Conservation (phyloP, 2,113 vertebrate genomes). For the Thermophis baileyi region DNA sequence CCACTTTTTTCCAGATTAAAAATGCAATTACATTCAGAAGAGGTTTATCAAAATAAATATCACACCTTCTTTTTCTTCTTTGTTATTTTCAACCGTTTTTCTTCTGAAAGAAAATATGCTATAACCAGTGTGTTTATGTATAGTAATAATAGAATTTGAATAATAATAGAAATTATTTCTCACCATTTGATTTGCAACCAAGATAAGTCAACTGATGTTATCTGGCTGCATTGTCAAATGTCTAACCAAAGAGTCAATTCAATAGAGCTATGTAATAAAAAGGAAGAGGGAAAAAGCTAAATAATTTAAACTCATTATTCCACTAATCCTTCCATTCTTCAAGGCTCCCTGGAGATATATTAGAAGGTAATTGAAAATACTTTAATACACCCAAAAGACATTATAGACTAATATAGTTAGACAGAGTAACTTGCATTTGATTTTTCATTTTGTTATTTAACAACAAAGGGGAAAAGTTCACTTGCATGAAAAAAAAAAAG, state of each 20-base stretch:
- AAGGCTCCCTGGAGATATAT: conserved; percentile 69
- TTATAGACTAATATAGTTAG: conserved; percentile 55
- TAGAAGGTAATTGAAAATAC: conserved; percentile 73
- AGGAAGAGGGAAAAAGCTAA: not conserved
- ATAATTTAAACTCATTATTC: conserved; percentile 76
- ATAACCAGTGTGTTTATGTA: not conserved
- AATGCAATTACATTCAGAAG: not conserved
- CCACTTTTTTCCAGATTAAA: conserved; percentile 1
- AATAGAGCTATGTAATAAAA: conserved; percentile 48
- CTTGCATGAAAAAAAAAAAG: not conserved
- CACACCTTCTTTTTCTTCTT: not conserved
- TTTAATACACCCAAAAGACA: conserved; percentile 63
- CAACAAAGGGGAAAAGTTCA: conserved; percentile 36
- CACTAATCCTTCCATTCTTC: conserved; percentile 68
- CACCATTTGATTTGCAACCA: conserved; percentile 52
- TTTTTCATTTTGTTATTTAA: conserved; percentile 40
- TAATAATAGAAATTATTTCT: conserved; percentile 46
- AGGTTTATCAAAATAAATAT: not conserved
- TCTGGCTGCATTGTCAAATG: conserved; percentile 54
- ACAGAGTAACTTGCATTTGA: conserved; percentile 8
- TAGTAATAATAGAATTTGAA: conserved; percentile 43
- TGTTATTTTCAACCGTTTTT: not conserved
- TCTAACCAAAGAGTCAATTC: conserved; percentile 64
- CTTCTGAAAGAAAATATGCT: not conserved
- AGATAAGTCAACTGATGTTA: conserved; percentile 60